Conservation (phyloP, 1,140 invertebrate genomes). For the Drosophila bocqueti region DNA sequence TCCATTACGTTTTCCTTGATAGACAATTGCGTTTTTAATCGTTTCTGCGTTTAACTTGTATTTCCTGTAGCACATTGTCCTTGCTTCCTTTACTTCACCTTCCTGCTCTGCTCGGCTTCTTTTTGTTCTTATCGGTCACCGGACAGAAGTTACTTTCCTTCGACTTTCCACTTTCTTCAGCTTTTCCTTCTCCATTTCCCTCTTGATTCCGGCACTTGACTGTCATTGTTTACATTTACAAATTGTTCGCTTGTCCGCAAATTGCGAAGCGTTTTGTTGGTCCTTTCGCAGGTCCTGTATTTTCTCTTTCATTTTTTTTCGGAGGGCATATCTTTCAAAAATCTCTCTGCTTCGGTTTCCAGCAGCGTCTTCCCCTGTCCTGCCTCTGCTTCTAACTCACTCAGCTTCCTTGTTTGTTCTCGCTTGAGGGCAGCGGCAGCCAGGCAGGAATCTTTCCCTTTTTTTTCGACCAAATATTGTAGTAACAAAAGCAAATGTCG, state of each 20-base stretch:
- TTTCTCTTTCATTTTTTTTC: slow-evolving; percentile 1
- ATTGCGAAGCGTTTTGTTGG: slow-evolving; percentile 64
- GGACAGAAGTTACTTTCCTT: slow-evolving; percentile 55
- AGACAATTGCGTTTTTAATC: slow-evolving; percentile 77
- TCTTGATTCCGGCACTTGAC: slow-evolving; percentile 68
- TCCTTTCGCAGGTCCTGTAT: slow-evolving; percentile 34
- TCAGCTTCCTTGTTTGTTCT: slow-evolving; percentile 39
- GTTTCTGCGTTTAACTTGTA: slow-evolving; percentile 69
- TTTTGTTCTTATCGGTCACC: slow-evolving; percentile 60
- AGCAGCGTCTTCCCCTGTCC: slow-evolving; percentile 9
- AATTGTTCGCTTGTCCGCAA: slow-evolving; percentile 83
- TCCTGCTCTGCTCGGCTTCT: not conserved
- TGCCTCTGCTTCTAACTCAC: slow-evolving; percentile 33
- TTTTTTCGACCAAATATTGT: slow-evolving; percentile 61
- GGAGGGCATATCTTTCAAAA: slow-evolving; percentile 63
- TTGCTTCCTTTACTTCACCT: slow-evolving; percentile 40
- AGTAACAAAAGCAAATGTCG: slow-evolving; percentile 81
- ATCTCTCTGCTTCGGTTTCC: slow-evolving; percentile 44
- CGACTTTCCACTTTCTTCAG: slow-evolving; percentile 23
- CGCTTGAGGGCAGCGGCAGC: slow-evolving; percentile 43
- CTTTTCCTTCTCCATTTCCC: slow-evolving; percentile 24
- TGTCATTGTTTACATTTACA: slow-evolving; percentile 83
- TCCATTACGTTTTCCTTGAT: slow-evolving; percentile 28
- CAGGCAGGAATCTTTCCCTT: not conserved
- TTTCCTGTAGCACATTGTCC: slow-evolving; percentile 53